Evolutionary conservation across 2,888 invertebrate genomes (phyloP), one percentile per base, ranked within the genome.

Genomic region (Ectemnius lituratus): DNA sequence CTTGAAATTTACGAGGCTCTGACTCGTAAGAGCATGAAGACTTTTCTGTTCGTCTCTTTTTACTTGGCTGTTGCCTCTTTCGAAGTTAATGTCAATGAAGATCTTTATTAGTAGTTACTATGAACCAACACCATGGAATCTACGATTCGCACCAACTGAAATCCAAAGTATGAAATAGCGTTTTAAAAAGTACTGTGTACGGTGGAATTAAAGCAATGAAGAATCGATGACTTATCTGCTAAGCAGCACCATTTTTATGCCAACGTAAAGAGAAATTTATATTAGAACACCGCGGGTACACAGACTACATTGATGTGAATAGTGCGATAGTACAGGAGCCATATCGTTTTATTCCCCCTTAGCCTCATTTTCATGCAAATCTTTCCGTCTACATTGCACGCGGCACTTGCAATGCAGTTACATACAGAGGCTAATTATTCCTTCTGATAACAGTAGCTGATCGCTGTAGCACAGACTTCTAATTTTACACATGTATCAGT

Each of bases 1-100:
- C 60, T 67, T 56, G 47, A 78, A 81, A 81, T 81, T 81, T 81
- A 81, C 82, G 80, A 81, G 58, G 80, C 78, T 75, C 64, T 14
- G 70, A 78, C 73, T 78, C 73, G 70, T 18, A 67, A 67, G 56
- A 70, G 73, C 77, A 69, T 67, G 69, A 62, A 73, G 77, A 73
- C 77, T 78, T 78, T 11, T 4, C 8, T 11, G 73, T 64, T 77
- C 72, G 52, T 52, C n/a, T 52, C 56, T 28, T 27, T 60, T 28
- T 27, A 2, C 37, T 6, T 28, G 27, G 28, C n/a, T 6, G 13
- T 37, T 60, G n/a, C n/a, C 60, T n/a, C n/a, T 16, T 4, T 16
- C 28, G n/a, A 13, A 14, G 60, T 23, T 37, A 37, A 14, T n/a
- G 28, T 37, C 60, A 8, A 23, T 60, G 37, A 18, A 28, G 14